Conservation (phyloP, 2,888 invertebrate genomes). For the Mylabris sibirica region DNA sequence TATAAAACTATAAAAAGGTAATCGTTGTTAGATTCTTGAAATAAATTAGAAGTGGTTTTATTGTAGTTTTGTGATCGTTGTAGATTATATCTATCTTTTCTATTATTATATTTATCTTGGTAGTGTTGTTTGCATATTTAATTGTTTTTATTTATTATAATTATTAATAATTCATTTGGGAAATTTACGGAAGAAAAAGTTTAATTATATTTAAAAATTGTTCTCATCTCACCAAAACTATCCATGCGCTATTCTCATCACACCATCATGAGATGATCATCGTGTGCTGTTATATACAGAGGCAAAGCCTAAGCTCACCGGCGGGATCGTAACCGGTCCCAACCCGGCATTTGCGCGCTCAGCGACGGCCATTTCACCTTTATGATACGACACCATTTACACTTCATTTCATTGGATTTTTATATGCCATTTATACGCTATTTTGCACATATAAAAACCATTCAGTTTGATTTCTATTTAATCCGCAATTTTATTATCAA, state of each 20-base stretch:
- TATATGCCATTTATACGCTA: slow-evolving; percentile 52
- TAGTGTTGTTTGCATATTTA: not conserved
- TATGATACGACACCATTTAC: slow-evolving; percentile 59
- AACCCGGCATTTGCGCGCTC: slow-evolving; percentile 55
- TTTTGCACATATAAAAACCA: slow-evolving; percentile 48
- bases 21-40: not conserved
- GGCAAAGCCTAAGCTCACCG: slow-evolving; percentile 38
- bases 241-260: slow-evolving; percentile 26
- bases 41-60: not conserved
- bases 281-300: slow-evolving; percentile 6
- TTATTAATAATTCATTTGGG: slow-evolving; percentile 1
- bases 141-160: not conserved
- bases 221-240: not conserved
- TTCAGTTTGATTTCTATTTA: slow-evolving; percentile 40
- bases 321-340: slow-evolving; percentile 59
- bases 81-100: not conserved
- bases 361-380: slow-evolving; percentile 59
- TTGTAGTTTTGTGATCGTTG: not conserved
- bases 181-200: not conserved
- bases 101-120: not conserved
- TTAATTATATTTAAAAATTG: not conserved
- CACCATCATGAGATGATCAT: not conserved
- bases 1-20: slow-evolving; percentile 7
- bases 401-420: slow-evolving; percentile 60
- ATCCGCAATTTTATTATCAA: slow-evolving; percentile 26